phyloP scores from a whole-genome alignment of 2,113 vertebrate species.

The Leucosticte australis region DNA sequence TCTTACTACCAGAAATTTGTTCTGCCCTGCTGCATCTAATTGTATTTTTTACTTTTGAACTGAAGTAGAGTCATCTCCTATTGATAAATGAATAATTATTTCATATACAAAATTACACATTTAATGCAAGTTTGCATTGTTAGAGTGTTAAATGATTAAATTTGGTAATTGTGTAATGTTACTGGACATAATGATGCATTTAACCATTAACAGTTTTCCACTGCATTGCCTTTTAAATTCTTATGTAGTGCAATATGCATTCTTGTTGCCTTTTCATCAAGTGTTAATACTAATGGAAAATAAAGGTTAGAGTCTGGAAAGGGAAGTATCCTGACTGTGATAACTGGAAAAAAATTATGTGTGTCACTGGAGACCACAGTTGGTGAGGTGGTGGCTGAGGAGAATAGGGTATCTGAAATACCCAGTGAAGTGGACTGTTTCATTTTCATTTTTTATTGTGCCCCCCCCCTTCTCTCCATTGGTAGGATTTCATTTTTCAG shows the following conservation, averaged over 20 bases:
- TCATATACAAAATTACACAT: conserved; percentile 32
- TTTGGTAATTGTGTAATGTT: conserved; percentile 54
- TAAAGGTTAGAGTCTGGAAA: neutral
- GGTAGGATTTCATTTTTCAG: neutral
- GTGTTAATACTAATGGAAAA: conserved; percentile 1
- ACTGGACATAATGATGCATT: conserved; percentile 29
- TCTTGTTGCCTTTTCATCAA: neutral
- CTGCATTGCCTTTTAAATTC: conserved; percentile 4
- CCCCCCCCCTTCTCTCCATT: neutral
- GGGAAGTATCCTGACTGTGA: neutral
- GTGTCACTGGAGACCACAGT: neutral
- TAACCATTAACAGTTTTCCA: conserved; percentile 44
- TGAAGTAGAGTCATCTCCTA: conserved; percentile 20
- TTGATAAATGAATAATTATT: conserved; percentile 65
- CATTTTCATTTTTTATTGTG: neutral
- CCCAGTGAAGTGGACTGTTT: neutral
- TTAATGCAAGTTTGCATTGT: conserved; percentile 55
- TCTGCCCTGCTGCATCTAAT: conserved; percentile 47
- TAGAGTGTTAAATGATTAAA: conserved; percentile 49
- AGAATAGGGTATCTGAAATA: neutral
- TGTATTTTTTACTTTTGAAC: conserved; percentile 40
- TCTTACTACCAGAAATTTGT: conserved; percentile 7
- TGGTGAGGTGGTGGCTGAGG: neutral
- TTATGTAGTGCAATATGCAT: neutral
- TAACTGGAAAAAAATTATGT: neutral